Percentiles rank a stretch among this genome's conserved stretches.
Evolutionary conservation across 2,797 vertebrate genomes (phyloP).

Genomic region (Vultur gryphus): DNA sequence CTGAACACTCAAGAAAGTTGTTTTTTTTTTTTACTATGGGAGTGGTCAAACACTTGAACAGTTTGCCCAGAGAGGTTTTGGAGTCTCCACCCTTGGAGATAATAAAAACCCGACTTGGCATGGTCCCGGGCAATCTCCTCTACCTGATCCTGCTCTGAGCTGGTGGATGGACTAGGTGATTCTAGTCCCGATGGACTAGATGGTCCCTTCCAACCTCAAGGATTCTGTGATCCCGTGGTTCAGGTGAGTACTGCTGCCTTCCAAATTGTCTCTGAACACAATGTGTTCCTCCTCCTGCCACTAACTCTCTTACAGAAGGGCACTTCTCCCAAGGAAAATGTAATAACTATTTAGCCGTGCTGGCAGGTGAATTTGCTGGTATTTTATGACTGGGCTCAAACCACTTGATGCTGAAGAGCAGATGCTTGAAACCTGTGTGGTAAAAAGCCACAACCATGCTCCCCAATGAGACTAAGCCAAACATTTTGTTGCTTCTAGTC

Average conservation of each 20-base stretch:
- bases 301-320: not conserved
- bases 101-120: not conserved
- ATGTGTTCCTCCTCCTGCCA: not conserved
- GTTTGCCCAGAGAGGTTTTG: not conserved
- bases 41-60: not conserved
- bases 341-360: not conserved
- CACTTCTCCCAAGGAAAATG: not conserved
- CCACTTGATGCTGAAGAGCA: not conserved
- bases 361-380: not conserved
- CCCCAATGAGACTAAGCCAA: not conserved
- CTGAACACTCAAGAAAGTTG: not conserved
- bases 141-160: not conserved
- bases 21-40: rapidly evolving
- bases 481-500: not conserved
- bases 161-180: not conserved
- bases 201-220: not conserved
- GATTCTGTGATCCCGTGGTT: not conserved
- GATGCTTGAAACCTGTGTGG: not conserved
- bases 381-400: not conserved
- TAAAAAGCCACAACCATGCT: not conserved
- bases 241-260: not conserved
- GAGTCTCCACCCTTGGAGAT: not conserved
- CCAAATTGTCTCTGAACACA: not conserved
- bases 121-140: not conserved
- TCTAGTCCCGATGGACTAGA: not conserved